phyloP scores from a whole-genome alignment of 2,113 vertebrate species.

The Perca fluviatilis region DNA sequence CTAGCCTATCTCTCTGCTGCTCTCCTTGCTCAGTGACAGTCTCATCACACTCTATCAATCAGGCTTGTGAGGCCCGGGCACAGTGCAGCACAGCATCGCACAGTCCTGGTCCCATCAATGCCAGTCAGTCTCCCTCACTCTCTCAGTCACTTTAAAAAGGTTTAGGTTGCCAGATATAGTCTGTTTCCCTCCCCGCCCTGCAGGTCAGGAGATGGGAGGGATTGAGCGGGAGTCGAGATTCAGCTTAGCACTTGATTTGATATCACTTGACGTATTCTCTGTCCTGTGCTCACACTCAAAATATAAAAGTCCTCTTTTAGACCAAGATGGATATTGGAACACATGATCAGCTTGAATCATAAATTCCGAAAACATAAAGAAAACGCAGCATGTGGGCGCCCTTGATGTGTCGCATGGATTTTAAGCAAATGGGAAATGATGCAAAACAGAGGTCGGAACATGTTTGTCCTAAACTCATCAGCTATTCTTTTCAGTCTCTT shows the following conservation, averaged over 20 bases:
- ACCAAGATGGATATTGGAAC: slow-evolving; percentile 33
- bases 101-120: slow-evolving; percentile 79
- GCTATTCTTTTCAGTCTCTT: slow-evolving; percentile 63
- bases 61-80: slow-evolving; percentile 72
- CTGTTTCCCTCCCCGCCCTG: slow-evolving; percentile 24
- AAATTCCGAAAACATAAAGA: slow-evolving; percentile 13
- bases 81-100: slow-evolving; percentile 60
- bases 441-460: slow-evolving; percentile 40
- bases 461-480: slow-evolving; percentile 33
- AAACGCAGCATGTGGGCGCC: background rate
- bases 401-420: slow-evolving; percentile 8
- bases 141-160: slow-evolving; percentile 77
- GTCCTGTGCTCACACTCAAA: slow-evolving; percentile 20
- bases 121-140: slow-evolving; percentile 75
- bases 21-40: slow-evolving; percentile 81
- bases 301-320: slow-evolving; percentile 33
- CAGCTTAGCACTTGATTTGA: slow-evolving; percentile 60
- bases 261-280: slow-evolving; percentile 52
- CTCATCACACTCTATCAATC: slow-evolving; percentile 86
- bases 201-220: slow-evolving; percentile 66
- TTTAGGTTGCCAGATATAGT: slow-evolving; percentile 79
- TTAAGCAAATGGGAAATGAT: slow-evolving; percentile 23
- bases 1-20: slow-evolving; percentile 64
- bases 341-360: background rate
- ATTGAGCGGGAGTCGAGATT: slow-evolving; percentile 56